Evolutionary conservation across 2,113 vertebrate species (phyloP).

Genomic region (Ochotona curzoniae): DNA sequence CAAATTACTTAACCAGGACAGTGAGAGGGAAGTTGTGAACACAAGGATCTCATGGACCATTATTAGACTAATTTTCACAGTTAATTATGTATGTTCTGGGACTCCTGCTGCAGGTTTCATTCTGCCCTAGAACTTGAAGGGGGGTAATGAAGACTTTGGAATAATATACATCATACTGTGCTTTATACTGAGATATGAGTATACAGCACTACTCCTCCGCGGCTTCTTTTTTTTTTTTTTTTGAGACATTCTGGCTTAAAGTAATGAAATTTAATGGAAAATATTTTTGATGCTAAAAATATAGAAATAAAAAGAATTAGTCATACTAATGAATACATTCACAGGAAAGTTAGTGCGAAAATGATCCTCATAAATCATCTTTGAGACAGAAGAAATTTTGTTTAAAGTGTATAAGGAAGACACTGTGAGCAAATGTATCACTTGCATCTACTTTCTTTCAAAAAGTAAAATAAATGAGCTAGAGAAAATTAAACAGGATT

Average conservation of each 20-base stretch:
- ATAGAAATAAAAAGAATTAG: background rate
- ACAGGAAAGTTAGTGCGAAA: background rate
- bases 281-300: background rate
- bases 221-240: background rate
- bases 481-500: conserved; percentile 30
- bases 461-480: background rate
- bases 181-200: background rate
- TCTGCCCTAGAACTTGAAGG: background rate
- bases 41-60: background rate
- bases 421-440: background rate
- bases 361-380: background rate
- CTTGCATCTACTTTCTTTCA: background rate
- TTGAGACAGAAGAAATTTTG: background rate
- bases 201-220: background rate
- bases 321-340: conserved; percentile 1
- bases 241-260: background rate
- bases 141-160: background rate
- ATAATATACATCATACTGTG: background rate
- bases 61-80: background rate
- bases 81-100: background rate
- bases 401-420: background rate
- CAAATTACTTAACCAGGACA: background rate
- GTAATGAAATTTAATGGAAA: background rate
- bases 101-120: background rate
- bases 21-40: accelerated